Conservation (phyloP, 1,140 invertebrate species). For the Octopus sinensis region DNA sequence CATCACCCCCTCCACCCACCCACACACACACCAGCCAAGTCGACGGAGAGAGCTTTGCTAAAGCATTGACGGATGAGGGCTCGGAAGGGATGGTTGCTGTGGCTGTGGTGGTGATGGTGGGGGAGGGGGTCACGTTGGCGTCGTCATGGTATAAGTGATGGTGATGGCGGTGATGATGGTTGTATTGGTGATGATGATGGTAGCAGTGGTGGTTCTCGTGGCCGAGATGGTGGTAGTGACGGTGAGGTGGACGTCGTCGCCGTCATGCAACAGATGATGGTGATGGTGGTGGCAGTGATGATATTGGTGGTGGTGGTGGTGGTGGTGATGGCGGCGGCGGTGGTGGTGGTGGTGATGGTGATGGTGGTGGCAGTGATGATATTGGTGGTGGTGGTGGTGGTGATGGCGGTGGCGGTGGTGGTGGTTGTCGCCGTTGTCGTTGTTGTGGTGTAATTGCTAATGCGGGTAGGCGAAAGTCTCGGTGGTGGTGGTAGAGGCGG, state of each 20-base stretch:
- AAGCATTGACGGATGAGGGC: no score
- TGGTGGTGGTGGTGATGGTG: constrained; percentile 83
- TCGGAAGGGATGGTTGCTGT: no score
- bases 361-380: constrained; percentile 79
- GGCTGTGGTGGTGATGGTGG: no score
- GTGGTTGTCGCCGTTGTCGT: constrained; percentile 62
- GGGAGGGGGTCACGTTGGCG: no score
- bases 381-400: constrained; percentile 81
- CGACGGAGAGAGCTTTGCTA: no score
- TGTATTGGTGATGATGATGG: no score
- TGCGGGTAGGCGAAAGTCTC: neutral
- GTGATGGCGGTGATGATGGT: no score
- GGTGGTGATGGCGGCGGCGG: constrained; percentile 82
- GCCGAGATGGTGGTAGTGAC: neutral
- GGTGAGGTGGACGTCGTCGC: neutral
- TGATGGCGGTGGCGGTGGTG: constrained; percentile 69
- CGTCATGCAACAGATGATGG: neutral
- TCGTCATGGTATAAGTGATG: no score
- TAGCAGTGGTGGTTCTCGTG: neutral
- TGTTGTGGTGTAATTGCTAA: constrained; percentile 64
- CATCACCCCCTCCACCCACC: no score
- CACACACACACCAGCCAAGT: no score
- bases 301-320: constrained; percentile 53
- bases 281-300: constrained; percentile 62
- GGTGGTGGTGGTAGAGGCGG: no score